Conservation (phyloP, 2,797 vertebrate species). For the Anguilla pacifica region DNA sequence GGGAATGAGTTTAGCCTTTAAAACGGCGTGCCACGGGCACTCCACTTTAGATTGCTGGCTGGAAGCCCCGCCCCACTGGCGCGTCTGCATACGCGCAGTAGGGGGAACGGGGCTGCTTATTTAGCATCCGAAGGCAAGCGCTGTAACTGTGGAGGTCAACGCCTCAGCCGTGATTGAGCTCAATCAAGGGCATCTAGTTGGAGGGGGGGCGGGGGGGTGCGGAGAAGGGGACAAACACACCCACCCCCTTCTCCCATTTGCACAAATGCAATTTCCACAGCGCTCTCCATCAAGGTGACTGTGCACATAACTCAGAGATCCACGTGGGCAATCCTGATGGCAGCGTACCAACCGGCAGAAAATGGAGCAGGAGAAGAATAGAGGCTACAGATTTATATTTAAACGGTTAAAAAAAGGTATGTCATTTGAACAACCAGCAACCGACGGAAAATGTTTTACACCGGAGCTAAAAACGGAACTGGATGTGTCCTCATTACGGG, state of each 20-base stretch:
- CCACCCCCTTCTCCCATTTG: slow-evolving; percentile 57
- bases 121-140: slow-evolving; percentile 56
- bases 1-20: slow-evolving; percentile 64
- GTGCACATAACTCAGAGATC: slow-evolving; percentile 63
- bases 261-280: slow-evolving; percentile 67
- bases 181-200: slow-evolving; percentile 64
- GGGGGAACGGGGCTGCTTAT: slow-evolving; percentile 47
- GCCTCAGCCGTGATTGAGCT: slow-evolving; percentile 59
- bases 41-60: slow-evolving; percentile 13
- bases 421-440: slow-evolving; percentile 1
- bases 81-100: slow-evolving; percentile 31
- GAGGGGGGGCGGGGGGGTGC: slow-evolving; percentile 32
- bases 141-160: slow-evolving; percentile 69
- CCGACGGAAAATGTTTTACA: neutral
- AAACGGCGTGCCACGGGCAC: slow-evolving; percentile 35
- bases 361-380: slow-evolving; percentile 18
- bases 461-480: neutral
- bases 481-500: slow-evolving; percentile 7
- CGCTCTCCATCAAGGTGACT: slow-evolving; percentile 69
- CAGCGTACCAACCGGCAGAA: slow-evolving; percentile 36
- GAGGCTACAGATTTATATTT: slow-evolving; percentile 19
- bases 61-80: slow-evolving; percentile 34
- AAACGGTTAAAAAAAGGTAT: slow-evolving; percentile 9
- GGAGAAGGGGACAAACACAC: slow-evolving; percentile 50
- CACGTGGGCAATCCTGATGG: slow-evolving; percentile 45